These are phyloP conservation scores for Dinomys branickii DNA, from an alignment of 2,113 vertebrate genomes.

Conservation along the genomic window DNA sequence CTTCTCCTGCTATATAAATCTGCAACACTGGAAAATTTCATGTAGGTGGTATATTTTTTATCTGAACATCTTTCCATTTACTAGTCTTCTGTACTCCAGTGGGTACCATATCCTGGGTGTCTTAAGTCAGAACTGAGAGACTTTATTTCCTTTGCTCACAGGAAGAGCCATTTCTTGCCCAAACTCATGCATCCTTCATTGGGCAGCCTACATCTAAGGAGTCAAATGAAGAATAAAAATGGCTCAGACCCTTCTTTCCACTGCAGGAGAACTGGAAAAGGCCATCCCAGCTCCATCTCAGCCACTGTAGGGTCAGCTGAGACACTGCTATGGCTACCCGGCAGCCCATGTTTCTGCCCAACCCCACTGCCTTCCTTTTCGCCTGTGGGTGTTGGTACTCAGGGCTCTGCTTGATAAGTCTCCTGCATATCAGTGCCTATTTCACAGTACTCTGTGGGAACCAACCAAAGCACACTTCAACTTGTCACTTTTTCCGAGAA, in stretches of 20 bases:
- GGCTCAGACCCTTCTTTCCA: not conserved
- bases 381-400: too few species aligned
- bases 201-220: not conserved
- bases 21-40: conserved; percentile 47
- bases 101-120: not conserved
- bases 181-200: not conserved
- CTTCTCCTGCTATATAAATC: conserved; percentile 65
- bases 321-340: not conserved
- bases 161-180: not conserved
- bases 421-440: not conserved
- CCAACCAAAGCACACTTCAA: not conserved
- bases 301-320: not conserved
- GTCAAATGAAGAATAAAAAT: not conserved
- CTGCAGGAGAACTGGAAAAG: not conserved
- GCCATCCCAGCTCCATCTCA: not conserved
- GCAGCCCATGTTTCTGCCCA: not conserved
- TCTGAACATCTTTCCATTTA: conserved; percentile 41
- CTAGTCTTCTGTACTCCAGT: not conserved
- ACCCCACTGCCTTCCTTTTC: not conserved
- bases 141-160: not conserved
- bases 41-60: conserved; percentile 35
- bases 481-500: not conserved
- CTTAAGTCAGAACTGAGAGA: not conserved
- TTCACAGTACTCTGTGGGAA: not conserved
- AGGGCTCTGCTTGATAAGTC: not conserved